Evolutionary conservation across 2,113 vertebrate species (phyloP).

Genomic region (Phocoena sinus): DNA sequence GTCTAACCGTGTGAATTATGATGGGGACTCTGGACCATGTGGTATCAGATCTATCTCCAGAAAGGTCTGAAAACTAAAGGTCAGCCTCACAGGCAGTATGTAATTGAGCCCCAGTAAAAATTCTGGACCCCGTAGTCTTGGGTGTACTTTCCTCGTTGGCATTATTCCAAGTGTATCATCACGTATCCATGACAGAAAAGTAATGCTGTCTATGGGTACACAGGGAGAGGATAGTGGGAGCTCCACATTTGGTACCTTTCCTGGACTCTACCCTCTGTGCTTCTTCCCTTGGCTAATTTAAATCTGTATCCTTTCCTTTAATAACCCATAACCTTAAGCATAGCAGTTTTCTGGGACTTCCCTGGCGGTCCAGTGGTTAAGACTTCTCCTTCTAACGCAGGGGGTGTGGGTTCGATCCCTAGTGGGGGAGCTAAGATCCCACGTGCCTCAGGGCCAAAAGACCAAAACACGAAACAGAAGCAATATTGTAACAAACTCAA

Average conservation of each 20-base stretch:
- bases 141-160: neutral
- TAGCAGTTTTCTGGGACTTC: neutral
- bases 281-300: neutral
- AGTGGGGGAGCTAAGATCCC: too few relatives aligned
- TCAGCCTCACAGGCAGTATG: neutral
- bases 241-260: neutral
- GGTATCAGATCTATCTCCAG: neutral
- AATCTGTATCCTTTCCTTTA: neutral
- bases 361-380: neutral
- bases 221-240: neutral
- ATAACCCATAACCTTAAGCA: neutral
- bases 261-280: neutral
- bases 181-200: neutral
- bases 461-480: too few relatives aligned
- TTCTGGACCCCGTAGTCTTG: neutral
- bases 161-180: neutral
- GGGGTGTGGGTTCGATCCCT: too few relatives aligned
- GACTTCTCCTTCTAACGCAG: too few relatives aligned
- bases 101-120: neutral
- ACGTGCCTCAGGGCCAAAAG: too few relatives aligned
- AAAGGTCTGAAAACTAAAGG: neutral
- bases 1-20: neutral
- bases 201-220: fast-evolving
- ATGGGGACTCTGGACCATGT: fast-evolving
- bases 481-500: too few relatives aligned